Percentiles rank a stretch among this genome's conserved stretches.
Conservation (phyloP, 1,140 invertebrate genomes). For the Orussus abietinus region DNA sequence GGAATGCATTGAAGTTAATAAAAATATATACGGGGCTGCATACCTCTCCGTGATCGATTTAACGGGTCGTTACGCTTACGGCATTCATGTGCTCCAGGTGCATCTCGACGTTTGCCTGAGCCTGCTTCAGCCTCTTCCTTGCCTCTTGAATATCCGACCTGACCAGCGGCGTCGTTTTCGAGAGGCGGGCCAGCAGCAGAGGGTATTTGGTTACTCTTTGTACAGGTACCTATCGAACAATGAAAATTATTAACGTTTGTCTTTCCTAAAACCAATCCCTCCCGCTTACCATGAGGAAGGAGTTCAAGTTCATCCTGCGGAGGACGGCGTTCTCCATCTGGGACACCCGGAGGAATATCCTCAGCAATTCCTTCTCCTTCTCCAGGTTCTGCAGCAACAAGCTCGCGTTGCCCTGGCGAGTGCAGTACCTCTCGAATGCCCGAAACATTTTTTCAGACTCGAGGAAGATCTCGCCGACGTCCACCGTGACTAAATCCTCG, state of each 20-base stretch:
- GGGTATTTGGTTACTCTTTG: constrained; percentile 92
- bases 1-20: constrained; percentile 7
- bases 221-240: constrained; percentile 68
- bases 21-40: constrained; percentile 15
- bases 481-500: constrained; percentile 82
- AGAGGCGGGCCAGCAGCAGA: constrained; percentile 80
- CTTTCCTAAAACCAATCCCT: neutral
- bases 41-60: too few relatives aligned
- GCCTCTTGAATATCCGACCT: constrained; percentile 64
- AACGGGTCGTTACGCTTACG: too few relatives aligned
- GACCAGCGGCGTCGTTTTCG: constrained; percentile 80
- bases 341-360: constrained; percentile 91
- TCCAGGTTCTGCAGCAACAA: constrained; percentile 84
- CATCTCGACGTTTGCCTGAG: constrained; percentile 88
- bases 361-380: constrained; percentile 90
- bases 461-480: constrained; percentile 86
- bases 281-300: constrained; percentile 87
- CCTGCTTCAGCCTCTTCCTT: constrained; percentile 72
- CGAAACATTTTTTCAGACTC: constrained; percentile 90
- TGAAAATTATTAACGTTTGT: constrained; percentile 5
- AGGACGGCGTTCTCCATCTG: constrained; percentile 94
- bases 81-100: constrained; percentile 94
- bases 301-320: constrained; percentile 92
- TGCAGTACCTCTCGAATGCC: constrained; percentile 92
- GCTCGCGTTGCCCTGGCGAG: constrained; percentile 85